Base-by-base conservation (phyloP, 2,113 vertebrate genomes). In the human (Homo sapiens) region DNA sequence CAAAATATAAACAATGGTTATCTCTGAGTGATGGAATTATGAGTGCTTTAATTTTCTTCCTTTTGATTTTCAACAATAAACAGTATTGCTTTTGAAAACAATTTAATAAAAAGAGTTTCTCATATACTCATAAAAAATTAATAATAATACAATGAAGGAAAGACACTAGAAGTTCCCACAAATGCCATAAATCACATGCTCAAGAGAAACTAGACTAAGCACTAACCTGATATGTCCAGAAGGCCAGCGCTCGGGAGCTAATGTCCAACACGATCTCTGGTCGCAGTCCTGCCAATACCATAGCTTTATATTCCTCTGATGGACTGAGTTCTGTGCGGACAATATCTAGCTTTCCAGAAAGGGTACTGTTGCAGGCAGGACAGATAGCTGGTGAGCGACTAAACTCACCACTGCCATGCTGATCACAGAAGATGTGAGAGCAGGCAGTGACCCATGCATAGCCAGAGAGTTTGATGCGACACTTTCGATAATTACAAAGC, bases 371-470 rank as follows among this genome's bases (percentile, higher is more conserved):
- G 90, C 99, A 99, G 43, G 99, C 99, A 1, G 99, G 99, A 95
- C 99, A 99, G 94, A 99, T 97, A 61, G 99, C 99, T 1, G 99
- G 99, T 1, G 99, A 99, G 50, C 98, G 99, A 96, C 99, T 99
- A 97, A 99, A 99, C 97, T 99, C 99, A 17, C 98, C 99, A 1
- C 99, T 99, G 11, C 99, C 99, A 11, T 99, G 99, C 85, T 99
- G 99, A 73, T 99, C 99, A 93, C 99, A 99, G 98, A 99, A 99
- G 30, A 99, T 99, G 40, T 99, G 99, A 0, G 99, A 99, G 96
- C 99, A 99, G 8, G 99, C 99, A 17, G 99, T 99, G 93, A 99
- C 99, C 99, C 99, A 99, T 0, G 99, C 99, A 10, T 99, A 99
- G 70, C 99, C 98, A 1, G 98, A 99, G 96, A 99, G 97, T 94